phyloP scores from a whole-genome alignment of 2,797 vertebrate species.

The Clarias laeviceps region DNA sequence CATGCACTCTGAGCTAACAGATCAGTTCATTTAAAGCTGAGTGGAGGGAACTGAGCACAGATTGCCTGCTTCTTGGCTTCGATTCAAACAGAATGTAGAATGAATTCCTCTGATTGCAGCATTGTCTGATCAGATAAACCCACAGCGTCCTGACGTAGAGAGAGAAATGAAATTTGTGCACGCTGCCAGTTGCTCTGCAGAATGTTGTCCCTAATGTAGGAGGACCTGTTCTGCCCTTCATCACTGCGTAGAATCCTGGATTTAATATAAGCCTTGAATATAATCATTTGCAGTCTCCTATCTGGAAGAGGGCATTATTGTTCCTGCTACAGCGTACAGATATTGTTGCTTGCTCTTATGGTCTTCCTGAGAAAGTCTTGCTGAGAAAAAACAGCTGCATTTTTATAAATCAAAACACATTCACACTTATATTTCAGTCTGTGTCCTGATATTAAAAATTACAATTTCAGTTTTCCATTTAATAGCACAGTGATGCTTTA shows the following conservation, averaged over 20 bases:
- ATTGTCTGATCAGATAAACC: conserved; percentile 54
- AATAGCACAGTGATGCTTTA: neutral
- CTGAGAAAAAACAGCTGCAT: conserved; percentile 1
- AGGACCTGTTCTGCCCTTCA: conserved; percentile 27
- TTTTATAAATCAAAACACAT: neutral
- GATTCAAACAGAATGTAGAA: conserved; percentile 55
- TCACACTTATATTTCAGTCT: neutral
- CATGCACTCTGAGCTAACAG: conserved; percentile 31
- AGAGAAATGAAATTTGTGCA: conserved; percentile 46
- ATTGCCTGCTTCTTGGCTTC: conserved; percentile 53
- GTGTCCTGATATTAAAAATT: conserved; percentile 2
- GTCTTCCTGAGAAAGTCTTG: conserved; percentile 1
- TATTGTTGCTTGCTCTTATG: too few species aligned
- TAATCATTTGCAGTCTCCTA: neutral
- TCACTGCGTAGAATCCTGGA: neutral
- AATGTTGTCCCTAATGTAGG: conserved; percentile 30
- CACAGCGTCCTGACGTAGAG: conserved; percentile 49
- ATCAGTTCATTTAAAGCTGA: conserved; percentile 45
- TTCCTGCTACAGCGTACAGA: neutral
- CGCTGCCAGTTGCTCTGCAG: conserved; percentile 25
- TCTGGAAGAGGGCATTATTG: neutral
- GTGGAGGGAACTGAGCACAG: conserved; percentile 28
- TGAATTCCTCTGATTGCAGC: conserved; percentile 56
- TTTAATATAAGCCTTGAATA: conserved; percentile 35
- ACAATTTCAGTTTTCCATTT: neutral